Evolutionary conservation across 2,113 vertebrate genomes (phyloP), one percentile per base, ranked within the genome.

Genomic region (Carassius auratus): DNA sequence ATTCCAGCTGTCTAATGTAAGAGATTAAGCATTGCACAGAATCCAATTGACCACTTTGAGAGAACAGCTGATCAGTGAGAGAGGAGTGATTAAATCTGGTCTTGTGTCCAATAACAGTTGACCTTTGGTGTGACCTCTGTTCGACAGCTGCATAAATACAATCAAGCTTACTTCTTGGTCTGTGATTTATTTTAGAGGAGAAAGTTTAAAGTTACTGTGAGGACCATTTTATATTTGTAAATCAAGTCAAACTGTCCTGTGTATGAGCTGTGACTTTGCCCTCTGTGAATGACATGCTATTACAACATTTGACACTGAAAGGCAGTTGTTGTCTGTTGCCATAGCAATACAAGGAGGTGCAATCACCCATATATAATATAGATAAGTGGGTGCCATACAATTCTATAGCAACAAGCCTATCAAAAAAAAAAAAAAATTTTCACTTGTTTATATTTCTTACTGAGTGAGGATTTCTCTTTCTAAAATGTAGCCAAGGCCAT

Each of bases 271-370:
- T 62, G 69, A 62, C 66, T 42, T 42, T 87, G 30, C 57, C 10
- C n/a, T 66, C 57, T 30, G 30, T 55, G 45, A 12, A 64, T 76
- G 13, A 62, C 45, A 45, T 84, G 84, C 66, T 92, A 48, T 84
- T 48, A 78, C 8, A 3, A 48, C 42, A 30, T 76, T 62, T 92
- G 83, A 90, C 45, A 84, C 74, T 83, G 52, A 33, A 87, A 90
- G n/a, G 74, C 61, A 76, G 21, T 26, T 50, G 64, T 84, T 89
- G 90, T 91, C 84, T 86, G 94, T 94, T 94, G 88, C 94, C 92
- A 94, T 94, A 92, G 92, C 82, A 83, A 93, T 91, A 38, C 84
- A 87, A 89, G 80, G 83, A 90, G 88, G 91, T 30, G 30, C 30
- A 30, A 30, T 30, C 30, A 30, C 30, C 30, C 1, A 30, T 30